phyloP scores from a whole-genome alignment of 2,797 vertebrate species.

The Aphelocoma californica region DNA sequence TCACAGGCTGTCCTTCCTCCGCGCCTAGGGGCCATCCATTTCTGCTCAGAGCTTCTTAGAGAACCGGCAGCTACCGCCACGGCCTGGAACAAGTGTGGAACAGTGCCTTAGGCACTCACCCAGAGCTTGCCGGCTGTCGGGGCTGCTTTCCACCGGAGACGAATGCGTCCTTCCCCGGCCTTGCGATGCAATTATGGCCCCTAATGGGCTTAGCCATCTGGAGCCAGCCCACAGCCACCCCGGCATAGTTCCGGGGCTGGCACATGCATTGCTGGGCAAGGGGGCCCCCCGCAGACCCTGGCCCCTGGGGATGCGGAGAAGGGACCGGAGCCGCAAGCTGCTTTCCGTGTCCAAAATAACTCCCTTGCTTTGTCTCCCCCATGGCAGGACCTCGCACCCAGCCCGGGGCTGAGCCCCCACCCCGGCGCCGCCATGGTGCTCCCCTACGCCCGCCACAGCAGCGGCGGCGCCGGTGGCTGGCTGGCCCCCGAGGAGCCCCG shows the following conservation, averaged over 20 bases:
- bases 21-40: too few species aligned
- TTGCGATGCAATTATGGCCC: neutral
- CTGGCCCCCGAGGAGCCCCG: constrained; percentile 35
- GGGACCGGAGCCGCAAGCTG: rapidly evolving
- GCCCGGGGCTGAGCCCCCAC: constrained; percentile 20
- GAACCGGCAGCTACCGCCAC: rapidly evolving
- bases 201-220: constrained; percentile 50
- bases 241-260: neutral
- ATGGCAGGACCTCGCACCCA: neutral
- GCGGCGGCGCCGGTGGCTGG: neutral
- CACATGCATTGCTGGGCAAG: rapidly evolving
- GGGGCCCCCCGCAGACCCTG: rapidly evolving
- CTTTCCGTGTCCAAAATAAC: rapidly evolving
- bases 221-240: neutral
- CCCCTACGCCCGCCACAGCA: constrained; percentile 1
- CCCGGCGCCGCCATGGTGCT: constrained; percentile 57
- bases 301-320: rapidly evolving
- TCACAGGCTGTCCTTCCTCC: neutral
- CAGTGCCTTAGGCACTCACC: rapidly evolving
- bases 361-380: neutral
- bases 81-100: rapidly evolving
- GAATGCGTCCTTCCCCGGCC: neutral
- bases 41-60: neutral
- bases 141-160: neutral
- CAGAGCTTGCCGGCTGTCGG: neutral